Evolutionary conservation across 2,888 invertebrate species (phyloP).

Genomic region (Pilophorus perplexus): DNA sequence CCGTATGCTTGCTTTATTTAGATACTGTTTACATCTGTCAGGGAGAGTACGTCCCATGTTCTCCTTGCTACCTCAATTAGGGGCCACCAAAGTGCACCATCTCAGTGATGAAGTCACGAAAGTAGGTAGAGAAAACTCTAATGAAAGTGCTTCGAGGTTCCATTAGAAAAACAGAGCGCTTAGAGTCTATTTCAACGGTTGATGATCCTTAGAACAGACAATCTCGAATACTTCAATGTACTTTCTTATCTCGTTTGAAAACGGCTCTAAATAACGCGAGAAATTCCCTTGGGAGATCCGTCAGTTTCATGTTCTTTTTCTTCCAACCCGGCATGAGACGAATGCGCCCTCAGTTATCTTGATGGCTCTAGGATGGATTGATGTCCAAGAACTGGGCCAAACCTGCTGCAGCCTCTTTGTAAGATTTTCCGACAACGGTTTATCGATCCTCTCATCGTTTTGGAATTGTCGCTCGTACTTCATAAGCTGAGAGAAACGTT

Average conservation of each 20-base stretch:
- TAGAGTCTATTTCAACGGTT: too few relatives aligned
- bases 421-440: too few relatives aligned
- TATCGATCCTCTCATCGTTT: slow-evolving; percentile 20
- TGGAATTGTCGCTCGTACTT: slow-evolving; percentile 12
- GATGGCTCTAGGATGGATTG: slow-evolving; percentile 21
- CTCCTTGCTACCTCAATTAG: too few relatives aligned
- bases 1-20: too few relatives aligned
- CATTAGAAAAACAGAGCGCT: too few relatives aligned
- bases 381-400: slow-evolving; percentile 25
- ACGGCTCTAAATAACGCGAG: slow-evolving; percentile 35
- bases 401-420: too few relatives aligned
- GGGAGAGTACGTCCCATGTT: too few relatives aligned
- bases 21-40: too few relatives aligned
- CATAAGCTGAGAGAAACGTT: slow-evolving; percentile 17
- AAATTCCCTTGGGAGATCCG: slow-evolving; percentile 15
- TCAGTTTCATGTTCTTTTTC: neutral
- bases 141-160: too few relatives aligned
- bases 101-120: too few relatives aligned
- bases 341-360: slow-evolving; percentile 23
- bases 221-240: neutral
- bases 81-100: too few relatives aligned
- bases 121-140: too few relatives aligned
- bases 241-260: slow-evolving; percentile 23
- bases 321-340: slow-evolving; percentile 4
- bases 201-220: neutral